Evolutionary conservation across 2,888 invertebrate species (phyloP), one percentile per base, ranked within the genome.

Genomic region (Tipula helvola): DNA sequence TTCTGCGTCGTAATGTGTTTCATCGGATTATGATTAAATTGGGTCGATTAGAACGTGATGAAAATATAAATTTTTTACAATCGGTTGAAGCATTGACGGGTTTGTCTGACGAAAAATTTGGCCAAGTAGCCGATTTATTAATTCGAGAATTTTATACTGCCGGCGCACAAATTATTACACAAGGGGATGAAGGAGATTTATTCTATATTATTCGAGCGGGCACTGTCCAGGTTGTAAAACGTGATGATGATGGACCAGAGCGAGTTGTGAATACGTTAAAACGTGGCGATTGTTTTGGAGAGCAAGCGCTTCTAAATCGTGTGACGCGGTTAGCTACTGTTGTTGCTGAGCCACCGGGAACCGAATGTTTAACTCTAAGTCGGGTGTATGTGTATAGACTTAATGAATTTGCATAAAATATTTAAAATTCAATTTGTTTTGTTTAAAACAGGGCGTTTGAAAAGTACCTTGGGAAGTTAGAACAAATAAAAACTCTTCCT

Each of bases 201-300:
- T 98, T 98, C 92, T 98, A 96, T 90, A 97, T 98, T 87, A 97
- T 98, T 89, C 95, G 96, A 88, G 96, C 96, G 5, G 97, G 97
- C 18, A 95, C 94, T 16, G 97, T 97, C 5, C 93, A 94, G 86
- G 94, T 96, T 86, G 95, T 95, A 12, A 95, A 95, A 90, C 92
- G 93, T 36, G 93, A 93, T 10, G 93, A 93, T 3, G 92, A 92
- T 0, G 93, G 92, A 0, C 92, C 93, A 87, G 95, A 96, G 88
- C 92, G 93, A 88, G 93, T 95, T 16, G 94, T 97, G 36, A 95
- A 96, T 8, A 92, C 93, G 10, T 93, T 97, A 36, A 93, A 93
- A 41, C 94, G 95, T 71, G 97, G 97, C 0, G 95, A 97, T 88
- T 98, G 96, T 91, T 98, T 98, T 90, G 98, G 98, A 0, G 97